Percentiles rank a stretch among this genome's conserved stretches.
phyloP scores from a whole-genome alignment of 2,113 vertebrate genomes.

The Oreochromis niloticus region DNA sequence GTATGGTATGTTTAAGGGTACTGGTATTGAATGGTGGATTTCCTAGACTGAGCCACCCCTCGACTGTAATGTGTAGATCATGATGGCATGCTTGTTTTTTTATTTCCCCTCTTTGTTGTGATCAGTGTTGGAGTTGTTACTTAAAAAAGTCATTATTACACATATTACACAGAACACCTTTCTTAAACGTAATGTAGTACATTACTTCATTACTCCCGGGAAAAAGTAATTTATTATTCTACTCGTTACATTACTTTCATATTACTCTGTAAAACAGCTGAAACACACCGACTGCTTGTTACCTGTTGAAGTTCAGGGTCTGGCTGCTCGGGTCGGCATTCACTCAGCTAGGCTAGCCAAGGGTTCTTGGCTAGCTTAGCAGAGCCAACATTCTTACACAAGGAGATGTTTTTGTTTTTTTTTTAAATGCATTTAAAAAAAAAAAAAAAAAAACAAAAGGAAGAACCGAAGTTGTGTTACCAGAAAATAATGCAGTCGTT shows the following conservation, averaged over 20 bases:
- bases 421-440: too few relatives aligned
- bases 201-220: background rate
- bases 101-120: background rate
- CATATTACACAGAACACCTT: too few relatives aligned
- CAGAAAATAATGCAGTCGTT: background rate
- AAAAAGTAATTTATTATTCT: too few relatives aligned
- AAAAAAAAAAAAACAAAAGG: too few relatives aligned
- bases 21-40: background rate
- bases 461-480: background rate
- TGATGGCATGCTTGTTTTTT: background rate
- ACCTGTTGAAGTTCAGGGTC: too few relatives aligned
- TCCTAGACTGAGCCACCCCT: background rate
- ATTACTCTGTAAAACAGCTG: too few relatives aligned
- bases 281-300: too few relatives aligned
- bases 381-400: too few relatives aligned
- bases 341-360: background rate
- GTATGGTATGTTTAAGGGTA: background rate
- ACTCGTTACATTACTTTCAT: too few relatives aligned
- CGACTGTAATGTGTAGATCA: background rate
- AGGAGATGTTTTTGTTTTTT: too few relatives aligned
- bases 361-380: background rate
- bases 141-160: background rate
- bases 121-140: background rate
- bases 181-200: background rate
- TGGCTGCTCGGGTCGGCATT: too few relatives aligned